phyloP scores from a whole-genome alignment of 1,140 invertebrate species.

The Hyposmocoma kahamanoa region DNA sequence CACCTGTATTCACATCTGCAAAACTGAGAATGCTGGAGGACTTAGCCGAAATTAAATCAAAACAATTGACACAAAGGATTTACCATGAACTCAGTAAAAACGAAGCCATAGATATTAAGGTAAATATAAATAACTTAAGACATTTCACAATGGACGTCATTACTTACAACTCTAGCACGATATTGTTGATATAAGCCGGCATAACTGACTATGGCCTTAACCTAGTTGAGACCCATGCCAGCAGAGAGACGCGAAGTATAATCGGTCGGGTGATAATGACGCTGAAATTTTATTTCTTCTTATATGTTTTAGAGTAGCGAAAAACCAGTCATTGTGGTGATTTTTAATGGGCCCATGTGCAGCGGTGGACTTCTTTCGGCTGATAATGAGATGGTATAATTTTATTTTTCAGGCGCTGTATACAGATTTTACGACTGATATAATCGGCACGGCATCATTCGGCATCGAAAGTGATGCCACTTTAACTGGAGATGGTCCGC shows the following conservation, averaged over 20 bases:
- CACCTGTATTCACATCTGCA: conserved; percentile 26
- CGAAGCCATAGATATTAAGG: conserved; percentile 21
- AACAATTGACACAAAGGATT: conserved; percentile 28
- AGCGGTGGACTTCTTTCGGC: too few relatives aligned
- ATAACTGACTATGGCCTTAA: too few relatives aligned
- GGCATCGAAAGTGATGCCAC: conserved; percentile 59
- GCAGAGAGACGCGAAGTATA: too few relatives aligned
- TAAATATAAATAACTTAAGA: conserved; percentile 12
- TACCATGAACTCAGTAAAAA: conserved; percentile 10
- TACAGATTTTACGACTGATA: conserved; percentile 70
- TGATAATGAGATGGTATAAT: conserved; percentile 4
- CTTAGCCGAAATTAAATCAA: conserved; percentile 15
- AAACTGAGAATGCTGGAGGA: conserved; percentile 26
- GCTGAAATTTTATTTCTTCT: too few relatives aligned
- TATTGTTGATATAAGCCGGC: too few relatives aligned
- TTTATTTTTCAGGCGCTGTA: conserved; percentile 52
- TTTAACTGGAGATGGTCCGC: conserved; percentile 18
- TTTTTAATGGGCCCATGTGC: too few relatives aligned
- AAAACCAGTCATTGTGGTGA: too few relatives aligned
- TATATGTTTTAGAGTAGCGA: too few relatives aligned
- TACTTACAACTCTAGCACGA: too few relatives aligned
- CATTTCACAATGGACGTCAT: too few relatives aligned
- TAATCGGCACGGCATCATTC: conserved; percentile 74
- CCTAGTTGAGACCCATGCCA: too few relatives aligned
- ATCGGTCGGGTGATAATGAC: too few relatives aligned